Evolutionary conservation across 2,888 invertebrate species (phyloP).

Genomic region (Cryptocephalus moraei): DNA sequence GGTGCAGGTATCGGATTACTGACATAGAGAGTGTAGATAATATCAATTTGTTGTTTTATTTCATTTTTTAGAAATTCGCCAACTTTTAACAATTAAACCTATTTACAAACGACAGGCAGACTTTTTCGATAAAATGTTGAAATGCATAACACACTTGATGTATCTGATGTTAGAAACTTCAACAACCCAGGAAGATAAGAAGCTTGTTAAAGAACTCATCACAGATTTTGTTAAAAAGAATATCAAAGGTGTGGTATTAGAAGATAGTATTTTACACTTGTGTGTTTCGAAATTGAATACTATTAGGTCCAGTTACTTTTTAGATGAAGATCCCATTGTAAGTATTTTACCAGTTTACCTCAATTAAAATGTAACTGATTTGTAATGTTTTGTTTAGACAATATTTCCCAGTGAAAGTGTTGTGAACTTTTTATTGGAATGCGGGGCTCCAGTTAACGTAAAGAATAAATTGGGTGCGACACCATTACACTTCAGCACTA

Average conservation of each 20-base stretch:
- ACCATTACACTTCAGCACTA: slow-evolving; percentile 70
- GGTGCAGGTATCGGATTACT: not conserved
- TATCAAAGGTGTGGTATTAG: slow-evolving; percentile 57
- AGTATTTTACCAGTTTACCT: slow-evolving; percentile 8
- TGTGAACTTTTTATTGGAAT: slow-evolving; percentile 60
- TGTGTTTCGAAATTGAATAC: slow-evolving; percentile 70
- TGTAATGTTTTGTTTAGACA: slow-evolving; percentile 39
- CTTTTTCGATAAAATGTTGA: slow-evolving; percentile 70
- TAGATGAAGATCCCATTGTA: slow-evolving; percentile 50
- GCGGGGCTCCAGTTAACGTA: slow-evolving; percentile 68
- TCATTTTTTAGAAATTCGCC: slow-evolving; percentile 40
- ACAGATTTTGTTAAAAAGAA: slow-evolving; percentile 49
- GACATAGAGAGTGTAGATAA: not conserved
- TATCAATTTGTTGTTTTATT: too few relatives aligned
- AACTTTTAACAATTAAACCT: slow-evolving; percentile 49
- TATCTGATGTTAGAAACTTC: slow-evolving; percentile 57
- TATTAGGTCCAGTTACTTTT: slow-evolving; percentile 66
- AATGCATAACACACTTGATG: slow-evolving; percentile 69
- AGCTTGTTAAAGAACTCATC: slow-evolving; percentile 40
- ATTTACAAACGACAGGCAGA: slow-evolving; percentile 69
- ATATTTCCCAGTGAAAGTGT: slow-evolving; percentile 66
- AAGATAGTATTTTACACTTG: slow-evolving; percentile 77
- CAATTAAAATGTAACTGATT: not conserved
- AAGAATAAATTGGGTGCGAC: slow-evolving; percentile 69
- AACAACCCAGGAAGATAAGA: slow-evolving; percentile 41